These are phyloP conservation scores for Nilaparvata lugens DNA, from an alignment of 1,140 invertebrate genomes.

Conservation along the genomic window DNA sequence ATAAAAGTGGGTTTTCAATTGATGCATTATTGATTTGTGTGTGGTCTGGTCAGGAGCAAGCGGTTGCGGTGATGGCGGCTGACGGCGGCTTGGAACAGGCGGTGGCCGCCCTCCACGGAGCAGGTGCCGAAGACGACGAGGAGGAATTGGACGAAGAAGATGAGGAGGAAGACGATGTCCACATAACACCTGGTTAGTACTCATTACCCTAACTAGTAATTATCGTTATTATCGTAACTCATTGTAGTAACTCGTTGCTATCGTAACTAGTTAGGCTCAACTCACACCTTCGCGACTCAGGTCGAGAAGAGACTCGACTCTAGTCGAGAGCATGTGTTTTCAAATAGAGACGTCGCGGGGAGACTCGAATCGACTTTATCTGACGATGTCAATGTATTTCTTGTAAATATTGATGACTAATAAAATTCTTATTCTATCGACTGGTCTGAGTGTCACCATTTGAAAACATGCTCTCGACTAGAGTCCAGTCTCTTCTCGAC, in stretches of 20 bases:
- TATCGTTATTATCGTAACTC: not conserved
- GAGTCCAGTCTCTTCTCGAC: no score
- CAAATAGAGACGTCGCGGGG: no score
- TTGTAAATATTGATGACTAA: no score
- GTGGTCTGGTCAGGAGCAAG: conserved; percentile 34
- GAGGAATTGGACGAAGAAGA: conserved; percentile 14
- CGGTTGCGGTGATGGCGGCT: conserved; percentile 33
- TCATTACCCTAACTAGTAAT: not conserved
- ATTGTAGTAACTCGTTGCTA: not conserved
- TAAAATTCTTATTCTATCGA: no score
- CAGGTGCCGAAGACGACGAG: conserved; percentile 13
- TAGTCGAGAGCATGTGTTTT: no score
- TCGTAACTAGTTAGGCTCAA: not conserved
- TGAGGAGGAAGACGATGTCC: conserved; percentile 19
- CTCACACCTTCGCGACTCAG: no score
- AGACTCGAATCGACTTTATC: not conserved
- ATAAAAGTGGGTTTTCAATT: not conserved
- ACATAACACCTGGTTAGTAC: conserved; percentile 19
- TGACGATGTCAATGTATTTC: no score
- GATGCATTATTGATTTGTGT: conserved; percentile 25
- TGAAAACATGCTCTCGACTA: no score
- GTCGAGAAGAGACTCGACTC: no score
- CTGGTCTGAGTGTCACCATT: no score
- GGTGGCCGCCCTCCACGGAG: conserved; percentile 22
- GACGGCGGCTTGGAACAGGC: conserved; percentile 27